Evolutionary conservation across 2,113 vertebrate genomes (phyloP).

Genomic region (Chinchilla lanigera): DNA sequence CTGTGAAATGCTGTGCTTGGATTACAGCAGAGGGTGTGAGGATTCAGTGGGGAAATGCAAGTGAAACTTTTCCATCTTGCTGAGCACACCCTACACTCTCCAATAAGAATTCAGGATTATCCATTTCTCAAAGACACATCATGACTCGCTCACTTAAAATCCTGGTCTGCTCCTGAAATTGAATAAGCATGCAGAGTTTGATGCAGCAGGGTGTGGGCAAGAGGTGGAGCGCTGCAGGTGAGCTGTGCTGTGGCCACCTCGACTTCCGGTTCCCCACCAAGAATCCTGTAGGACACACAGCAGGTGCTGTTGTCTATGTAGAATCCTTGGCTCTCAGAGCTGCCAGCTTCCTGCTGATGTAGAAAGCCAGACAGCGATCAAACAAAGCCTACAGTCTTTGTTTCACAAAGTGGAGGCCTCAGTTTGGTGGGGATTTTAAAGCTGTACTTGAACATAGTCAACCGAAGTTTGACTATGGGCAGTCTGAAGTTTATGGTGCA

Average conservation of each 20-base stretch:
- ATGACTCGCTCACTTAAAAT: background rate
- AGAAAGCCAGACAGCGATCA: conserved; percentile 76
- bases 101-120: no score
- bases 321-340: conserved; percentile 75
- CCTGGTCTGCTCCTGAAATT: background rate
- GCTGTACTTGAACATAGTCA: conserved; percentile 67
- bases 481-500: conserved; percentile 71
- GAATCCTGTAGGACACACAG: conserved; percentile 60
- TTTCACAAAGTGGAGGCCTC: conserved; percentile 75
- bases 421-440: conserved; percentile 80
- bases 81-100: background rate
- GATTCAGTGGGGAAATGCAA: background rate
- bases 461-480: conserved; percentile 56
- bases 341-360: conserved; percentile 76
- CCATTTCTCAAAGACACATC: background rate
- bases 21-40: background rate
- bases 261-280: background rate
- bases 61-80: background rate
- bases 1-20: background rate
- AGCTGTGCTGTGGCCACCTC: background rate
- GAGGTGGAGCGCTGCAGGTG: background rate
- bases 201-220: fast-evolving
- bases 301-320: conserved; percentile 72
- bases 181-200: background rate
- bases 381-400: conserved; percentile 81